Percentiles rank a stretch among this genome's conserved stretches.
phyloP scores from a whole-genome alignment of 2,113 vertebrate genomes.

The Genyomyrus donnyi region DNA sequence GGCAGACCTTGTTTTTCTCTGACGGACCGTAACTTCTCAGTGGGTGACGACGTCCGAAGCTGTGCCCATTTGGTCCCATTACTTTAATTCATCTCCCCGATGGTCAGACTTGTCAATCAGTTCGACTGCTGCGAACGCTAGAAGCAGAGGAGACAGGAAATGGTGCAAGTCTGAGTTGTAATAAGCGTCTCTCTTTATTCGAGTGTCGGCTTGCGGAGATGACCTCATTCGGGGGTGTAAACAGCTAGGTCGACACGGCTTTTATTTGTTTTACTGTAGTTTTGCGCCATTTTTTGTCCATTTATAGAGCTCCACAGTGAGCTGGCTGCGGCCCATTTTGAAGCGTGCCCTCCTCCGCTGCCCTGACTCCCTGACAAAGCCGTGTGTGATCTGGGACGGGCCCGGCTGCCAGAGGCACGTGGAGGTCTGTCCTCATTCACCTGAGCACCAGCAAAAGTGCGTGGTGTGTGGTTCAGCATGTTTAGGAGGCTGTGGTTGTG shows the following conservation, averaged over 20 bases:
- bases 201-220: not conserved
- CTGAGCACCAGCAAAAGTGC: not conserved
- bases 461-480: not conserved
- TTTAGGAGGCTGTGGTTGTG: not conserved
- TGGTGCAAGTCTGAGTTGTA: not conserved
- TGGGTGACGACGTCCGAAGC: not conserved
- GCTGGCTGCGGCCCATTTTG: not conserved
- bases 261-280: not conserved
- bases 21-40: not conserved
- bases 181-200: conserved; percentile 3
- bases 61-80: not conserved
- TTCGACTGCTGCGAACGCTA: not conserved
- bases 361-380: not conserved
- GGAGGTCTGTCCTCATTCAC: not conserved
- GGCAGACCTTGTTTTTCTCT: not conserved
- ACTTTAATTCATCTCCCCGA: not conserved
- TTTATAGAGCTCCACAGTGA: not conserved
- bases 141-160: not conserved
- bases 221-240: not conserved
- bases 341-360: not conserved
- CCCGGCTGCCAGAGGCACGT: not conserved
- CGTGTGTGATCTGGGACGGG: not conserved
- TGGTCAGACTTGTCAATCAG: not conserved
- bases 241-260: not conserved
- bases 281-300: not conserved